Evolutionary conservation across 2,113 vertebrate genomes (phyloP).

Genomic region (Nesogale talazaci): DNA sequence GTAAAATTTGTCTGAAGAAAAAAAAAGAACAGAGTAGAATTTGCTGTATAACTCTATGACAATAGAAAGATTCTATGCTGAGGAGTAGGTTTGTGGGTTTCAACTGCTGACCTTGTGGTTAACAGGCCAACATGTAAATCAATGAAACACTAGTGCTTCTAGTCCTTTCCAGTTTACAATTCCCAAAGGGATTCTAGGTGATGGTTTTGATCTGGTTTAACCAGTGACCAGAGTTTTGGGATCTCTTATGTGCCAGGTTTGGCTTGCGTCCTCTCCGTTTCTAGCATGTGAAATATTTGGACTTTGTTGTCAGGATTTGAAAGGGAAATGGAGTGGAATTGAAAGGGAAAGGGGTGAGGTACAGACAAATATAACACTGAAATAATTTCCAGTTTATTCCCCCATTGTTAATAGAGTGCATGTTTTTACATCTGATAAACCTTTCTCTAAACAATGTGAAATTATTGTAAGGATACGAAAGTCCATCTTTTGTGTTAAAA

Average conservation of each 20-base stretch:
- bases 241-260: not conserved
- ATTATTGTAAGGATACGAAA: constrained; percentile 3
- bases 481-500: constrained; percentile 16
- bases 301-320: not conserved
- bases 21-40: no score
- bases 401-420: not conserved
- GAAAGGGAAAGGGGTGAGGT: not conserved
- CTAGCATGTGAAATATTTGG: not conserved
- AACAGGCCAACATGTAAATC: no score
- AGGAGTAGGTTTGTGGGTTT: no score
- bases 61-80: no score
- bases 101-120: no score
- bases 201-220: not conserved
- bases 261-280: not conserved
- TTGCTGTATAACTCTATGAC: no score
- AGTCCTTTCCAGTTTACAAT: no score
- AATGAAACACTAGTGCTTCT: no score
- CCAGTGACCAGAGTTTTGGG: not conserved
- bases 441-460: not conserved
- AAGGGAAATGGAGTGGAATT: not conserved
- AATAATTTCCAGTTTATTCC: not conserved
- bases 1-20: no score
- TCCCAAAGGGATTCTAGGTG: no score
- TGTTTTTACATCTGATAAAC: constrained; percentile 7
- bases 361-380: not conserved